A percentile compares a stretch with the other conserved stretches of the same genome.
Conservation (phyloP, 2,113 vertebrate species). For the Canis aureus region DNA sequence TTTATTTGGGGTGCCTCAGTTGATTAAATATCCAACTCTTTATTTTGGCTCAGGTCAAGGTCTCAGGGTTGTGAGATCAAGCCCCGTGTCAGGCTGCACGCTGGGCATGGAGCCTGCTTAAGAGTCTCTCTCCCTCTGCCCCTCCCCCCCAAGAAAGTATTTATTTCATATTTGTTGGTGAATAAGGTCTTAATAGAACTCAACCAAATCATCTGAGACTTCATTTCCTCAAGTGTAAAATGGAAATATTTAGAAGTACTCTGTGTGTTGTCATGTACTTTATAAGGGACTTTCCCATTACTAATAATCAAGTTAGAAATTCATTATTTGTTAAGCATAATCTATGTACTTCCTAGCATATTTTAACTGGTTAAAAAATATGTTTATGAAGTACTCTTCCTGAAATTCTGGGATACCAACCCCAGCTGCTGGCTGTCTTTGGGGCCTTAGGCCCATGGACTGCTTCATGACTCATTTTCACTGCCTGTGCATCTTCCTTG, state of each 20-base stretch:
- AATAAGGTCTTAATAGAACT: background rate
- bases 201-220: background rate
- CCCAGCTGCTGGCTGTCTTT: background rate
- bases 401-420: background rate
- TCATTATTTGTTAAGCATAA: background rate
- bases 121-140: too few species aligned
- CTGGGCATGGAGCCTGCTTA: too few species aligned
- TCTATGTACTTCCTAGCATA: background rate
- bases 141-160: background rate
- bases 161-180: constrained; percentile 8
- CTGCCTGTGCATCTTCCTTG: background rate
- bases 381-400: background rate
- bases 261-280: background rate
- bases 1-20: background rate
- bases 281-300: background rate
- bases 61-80: too few species aligned
- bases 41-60: too few species aligned
- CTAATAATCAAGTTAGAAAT: background rate
- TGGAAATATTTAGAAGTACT: background rate
- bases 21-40: too few species aligned
- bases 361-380: background rate
- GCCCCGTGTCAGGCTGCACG: too few species aligned
- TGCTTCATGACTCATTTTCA: background rate
- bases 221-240: background rate
- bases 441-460: background rate